Base-by-base conservation (phyloP, 1,140 invertebrate genomes). In the Pantala flavescens region DNA sequence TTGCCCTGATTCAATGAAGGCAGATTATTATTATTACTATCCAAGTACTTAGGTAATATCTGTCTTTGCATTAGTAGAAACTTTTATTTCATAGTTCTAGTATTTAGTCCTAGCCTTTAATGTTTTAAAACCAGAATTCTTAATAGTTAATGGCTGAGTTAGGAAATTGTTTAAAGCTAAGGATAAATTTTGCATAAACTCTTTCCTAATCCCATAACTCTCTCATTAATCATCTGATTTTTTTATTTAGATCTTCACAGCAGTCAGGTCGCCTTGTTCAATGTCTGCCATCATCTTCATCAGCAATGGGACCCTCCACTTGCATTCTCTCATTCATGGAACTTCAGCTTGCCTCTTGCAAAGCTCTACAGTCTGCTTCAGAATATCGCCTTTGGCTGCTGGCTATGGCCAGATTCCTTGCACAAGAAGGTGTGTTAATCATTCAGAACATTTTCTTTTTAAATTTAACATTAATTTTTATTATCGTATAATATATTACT, bases 381-480 rank as follows among this genome's bases (percentile, higher is more conserved):
- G 93, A 95, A 83, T 95, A 93, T 79, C 84, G 88, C 74, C 90
- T 93, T 82, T 95, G 93, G 93, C 80, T 94, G 63, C 82, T 90
- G 49, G 87, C 89, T 19, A 87, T 91, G 19, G 88, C 92, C 49
- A 84, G 90, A 74, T 93, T 93, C 84, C 83, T 94, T 70, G 83
- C 90, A 23, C 88, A 91, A 74, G 90, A 93, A 86, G 92, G 92
- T 91, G 81, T 12, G 3, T 21, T 63, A 5, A 63, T 63, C 3
- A 63, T 19, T 63, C 5, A 5, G 12, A 14, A 19, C 1, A 63
- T 7, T 63, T 16, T 63, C 14, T 63, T 63, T 63, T 14, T 19
- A 63, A 7, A 7, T 63, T 3, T 19, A 19, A 12, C 14, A 63
- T 63, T 21, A 63, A 63, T 3, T 63, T 12, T 7, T 63, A 21